These are phyloP conservation scores for Willowsia nigromaculata DNA, from an alignment of 2,888 invertebrate species.

Conservation along the genomic window DNA sequence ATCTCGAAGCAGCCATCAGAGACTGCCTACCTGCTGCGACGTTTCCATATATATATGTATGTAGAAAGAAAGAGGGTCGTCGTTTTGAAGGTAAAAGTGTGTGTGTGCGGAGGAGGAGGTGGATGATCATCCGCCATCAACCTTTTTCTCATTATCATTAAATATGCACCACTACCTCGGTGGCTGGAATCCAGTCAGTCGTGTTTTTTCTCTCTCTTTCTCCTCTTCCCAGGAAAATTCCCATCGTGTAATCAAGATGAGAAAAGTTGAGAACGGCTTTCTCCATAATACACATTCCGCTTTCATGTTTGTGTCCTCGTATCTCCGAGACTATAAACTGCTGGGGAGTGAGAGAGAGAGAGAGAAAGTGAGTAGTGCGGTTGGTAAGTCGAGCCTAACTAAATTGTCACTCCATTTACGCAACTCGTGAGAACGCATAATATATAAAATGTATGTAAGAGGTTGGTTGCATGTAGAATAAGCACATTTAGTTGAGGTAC, in stretches of 20 bases:
- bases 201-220: neutral
- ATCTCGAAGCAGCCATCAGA: constrained; percentile 40
- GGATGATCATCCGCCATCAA: constrained; percentile 46
- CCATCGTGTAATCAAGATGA: constrained; percentile 30
- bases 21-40: constrained; percentile 35
- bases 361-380: neutral
- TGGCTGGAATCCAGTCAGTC: neutral
- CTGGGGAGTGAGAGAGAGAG: neutral
- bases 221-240: neutral
- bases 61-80: neutral
- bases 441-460: neutral
- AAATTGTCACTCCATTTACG: constrained; percentile 52
- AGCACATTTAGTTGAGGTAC: neutral
- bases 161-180: constrained; percentile 47
- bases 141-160: constrained; percentile 54
- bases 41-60: neutral
- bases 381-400: neutral
- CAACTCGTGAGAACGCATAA: constrained; percentile 16
- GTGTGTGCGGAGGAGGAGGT: neutral
- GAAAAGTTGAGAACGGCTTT: constrained; percentile 17
- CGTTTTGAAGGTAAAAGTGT: neutral
- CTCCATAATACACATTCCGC: too few species aligned
- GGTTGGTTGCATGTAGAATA: neutral
- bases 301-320: neutral
- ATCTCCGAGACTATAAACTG: neutral